phyloP scores from a whole-genome alignment of 2,113 vertebrate genomes.

The Chloebia gouldiae region DNA sequence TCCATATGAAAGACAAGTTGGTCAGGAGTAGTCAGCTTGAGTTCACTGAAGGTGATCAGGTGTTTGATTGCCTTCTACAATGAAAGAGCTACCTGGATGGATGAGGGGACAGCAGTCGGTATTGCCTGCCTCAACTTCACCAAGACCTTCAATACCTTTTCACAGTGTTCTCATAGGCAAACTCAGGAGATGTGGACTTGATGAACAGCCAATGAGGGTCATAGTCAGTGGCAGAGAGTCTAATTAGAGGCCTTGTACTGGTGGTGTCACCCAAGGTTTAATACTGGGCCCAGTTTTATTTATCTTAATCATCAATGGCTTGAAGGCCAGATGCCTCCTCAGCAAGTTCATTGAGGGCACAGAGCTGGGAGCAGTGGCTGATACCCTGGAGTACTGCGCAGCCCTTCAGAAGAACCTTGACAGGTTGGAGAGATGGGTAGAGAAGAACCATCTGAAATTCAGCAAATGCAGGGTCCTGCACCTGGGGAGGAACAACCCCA shows the following conservation, averaged over 20 bases:
- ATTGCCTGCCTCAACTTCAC: neutral
- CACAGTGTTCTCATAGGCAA: neutral
- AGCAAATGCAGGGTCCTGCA: neutral
- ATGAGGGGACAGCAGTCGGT: neutral
- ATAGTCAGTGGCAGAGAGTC: neutral
- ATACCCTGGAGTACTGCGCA: neutral
- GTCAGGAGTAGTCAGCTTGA: neutral
- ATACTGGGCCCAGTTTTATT: neutral
- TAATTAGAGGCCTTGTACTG: neutral
- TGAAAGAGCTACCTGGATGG: neutral
- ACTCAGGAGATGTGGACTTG: neutral
- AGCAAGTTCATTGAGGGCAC: neutral
- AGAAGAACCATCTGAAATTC: neutral
- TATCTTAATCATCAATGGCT: neutral
- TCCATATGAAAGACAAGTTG: neutral
- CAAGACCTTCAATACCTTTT: neutral
- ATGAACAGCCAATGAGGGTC: neutral
- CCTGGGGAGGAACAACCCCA: neutral
- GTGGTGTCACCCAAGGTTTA: neutral
- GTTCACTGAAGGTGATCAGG: neutral
- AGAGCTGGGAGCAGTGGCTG: fast-evolving
- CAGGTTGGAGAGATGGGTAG: neutral
- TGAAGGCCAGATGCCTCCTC: neutral
- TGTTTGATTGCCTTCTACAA: neutral
- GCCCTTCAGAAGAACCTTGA: fast-evolving